Evolutionary conservation across 2,113 vertebrate genomes (phyloP).

Genomic region (Sebastes fasciatus): DNA sequence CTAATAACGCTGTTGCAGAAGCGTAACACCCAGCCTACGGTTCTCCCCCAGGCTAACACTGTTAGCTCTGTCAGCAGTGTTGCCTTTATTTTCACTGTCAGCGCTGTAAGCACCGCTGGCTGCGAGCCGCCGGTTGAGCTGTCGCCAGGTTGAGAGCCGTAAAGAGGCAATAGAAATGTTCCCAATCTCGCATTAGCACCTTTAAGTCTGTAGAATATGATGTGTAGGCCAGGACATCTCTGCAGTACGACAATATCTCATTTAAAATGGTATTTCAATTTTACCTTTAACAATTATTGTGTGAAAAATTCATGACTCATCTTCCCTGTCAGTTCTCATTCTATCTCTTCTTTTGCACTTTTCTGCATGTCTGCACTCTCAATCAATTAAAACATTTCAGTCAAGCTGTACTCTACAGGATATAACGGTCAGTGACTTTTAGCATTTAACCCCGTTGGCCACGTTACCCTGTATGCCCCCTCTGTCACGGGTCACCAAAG

Average conservation of each 20-base stretch:
- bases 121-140: too few relatives aligned
- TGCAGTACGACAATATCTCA: neutral
- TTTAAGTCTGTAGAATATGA: neutral
- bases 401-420: slow-evolving; percentile 18
- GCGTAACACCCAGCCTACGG: too few relatives aligned
- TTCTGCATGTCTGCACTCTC: slow-evolving; percentile 1
- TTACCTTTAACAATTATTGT: neutral
- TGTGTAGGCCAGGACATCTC: neutral
- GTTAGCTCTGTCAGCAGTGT: too few relatives aligned
- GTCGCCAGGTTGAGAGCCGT: too few relatives aligned
- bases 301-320: neutral
- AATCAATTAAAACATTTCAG: slow-evolving; percentile 6
- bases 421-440: slow-evolving; percentile 29
- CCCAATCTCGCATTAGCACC: too few relatives aligned
- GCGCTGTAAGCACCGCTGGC: too few relatives aligned
- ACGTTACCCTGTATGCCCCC: slow-evolving; percentile 11
- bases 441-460: slow-evolving; percentile 49
- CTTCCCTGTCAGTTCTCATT: neutral
- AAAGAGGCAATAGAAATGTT: too few relatives aligned
- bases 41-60: too few relatives aligned
- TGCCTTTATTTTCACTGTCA: too few relatives aligned
- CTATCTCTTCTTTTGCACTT: neutral
- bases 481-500: neutral
- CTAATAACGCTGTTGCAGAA: too few relatives aligned
- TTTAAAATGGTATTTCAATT: neutral